Conservation (phyloP, 2,888 invertebrate species). For the Aphrophora alni region DNA sequence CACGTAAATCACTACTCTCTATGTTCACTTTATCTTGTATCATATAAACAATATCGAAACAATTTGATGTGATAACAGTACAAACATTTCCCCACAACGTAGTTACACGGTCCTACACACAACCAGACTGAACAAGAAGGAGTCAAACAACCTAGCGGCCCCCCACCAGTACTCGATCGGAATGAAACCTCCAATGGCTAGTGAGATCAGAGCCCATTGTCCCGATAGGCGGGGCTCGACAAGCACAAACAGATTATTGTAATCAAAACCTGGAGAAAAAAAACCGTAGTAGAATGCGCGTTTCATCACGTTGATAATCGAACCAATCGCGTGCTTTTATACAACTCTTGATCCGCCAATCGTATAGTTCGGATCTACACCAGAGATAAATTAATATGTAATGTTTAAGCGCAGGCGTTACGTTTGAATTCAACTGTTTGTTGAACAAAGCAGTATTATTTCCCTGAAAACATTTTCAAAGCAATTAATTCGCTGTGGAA, state of each 20-base stretch:
- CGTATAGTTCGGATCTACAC: not conserved
- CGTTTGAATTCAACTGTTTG: not conserved
- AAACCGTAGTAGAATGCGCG: conserved; percentile 29
- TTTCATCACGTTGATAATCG: conserved; percentile 34
- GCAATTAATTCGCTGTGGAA: not conserved
- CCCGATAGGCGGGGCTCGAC: conserved; percentile 27
- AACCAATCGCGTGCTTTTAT: conserved; percentile 30
- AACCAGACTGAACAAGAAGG: conserved; percentile 24
- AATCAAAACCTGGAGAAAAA: conserved; percentile 28
- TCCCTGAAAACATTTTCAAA: not conserved
- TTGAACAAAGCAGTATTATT: not conserved
- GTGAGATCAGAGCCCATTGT: conserved; percentile 4
- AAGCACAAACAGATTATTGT: conserved; percentile 24
- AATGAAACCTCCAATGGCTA: conserved; percentile 20
- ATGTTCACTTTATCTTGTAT: not conserved
- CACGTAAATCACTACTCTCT: not conserved
- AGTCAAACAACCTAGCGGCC: not conserved
- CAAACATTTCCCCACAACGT: not conserved
- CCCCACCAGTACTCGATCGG: not conserved
- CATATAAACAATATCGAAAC: not conserved
- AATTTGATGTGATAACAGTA: not conserved
- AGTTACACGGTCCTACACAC: no score
- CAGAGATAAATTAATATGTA: not conserved
- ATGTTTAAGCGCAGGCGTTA: not conserved
- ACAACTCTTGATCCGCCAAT: conserved; percentile 26